phyloP scores from a whole-genome alignment of 2,113 vertebrate species.

The Struthidea cinerea region DNA sequence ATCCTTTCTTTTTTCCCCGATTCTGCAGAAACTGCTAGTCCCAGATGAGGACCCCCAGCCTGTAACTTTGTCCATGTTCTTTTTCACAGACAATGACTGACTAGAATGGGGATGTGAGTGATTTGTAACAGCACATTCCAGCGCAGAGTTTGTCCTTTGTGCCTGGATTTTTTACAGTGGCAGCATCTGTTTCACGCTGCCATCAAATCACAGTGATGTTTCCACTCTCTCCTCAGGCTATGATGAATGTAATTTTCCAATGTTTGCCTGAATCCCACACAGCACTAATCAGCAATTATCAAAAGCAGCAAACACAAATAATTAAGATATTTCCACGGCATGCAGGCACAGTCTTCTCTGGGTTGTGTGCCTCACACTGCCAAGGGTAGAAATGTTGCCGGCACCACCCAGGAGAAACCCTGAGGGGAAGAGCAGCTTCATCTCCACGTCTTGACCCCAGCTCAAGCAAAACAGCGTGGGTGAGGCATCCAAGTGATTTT shows the following conservation, averaged over 20 bases:
- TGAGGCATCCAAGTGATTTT: neutral
- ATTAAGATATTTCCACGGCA: slow-evolving; percentile 7
- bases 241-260: neutral
- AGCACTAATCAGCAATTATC: slow-evolving; percentile 45
- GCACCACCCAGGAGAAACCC: neutral
- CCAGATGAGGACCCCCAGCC: neutral
- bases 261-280: slow-evolving; percentile 27
- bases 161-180: neutral
- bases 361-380: neutral
- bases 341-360: neutral
- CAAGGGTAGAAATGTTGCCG: neutral
- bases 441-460: neutral
- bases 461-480: neutral
- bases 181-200: neutral
- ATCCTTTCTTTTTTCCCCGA: neutral
- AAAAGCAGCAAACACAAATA: slow-evolving; percentile 34
- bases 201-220: neutral
- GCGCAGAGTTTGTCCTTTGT: neutral
- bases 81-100: neutral
- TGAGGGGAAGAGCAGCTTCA: neutral
- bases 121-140: neutral
- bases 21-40: neutral
- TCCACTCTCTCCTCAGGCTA: neutral
- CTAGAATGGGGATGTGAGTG: neutral
- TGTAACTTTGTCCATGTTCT: neutral